phyloP scores from a whole-genome alignment of 1,140 invertebrate genomes.

The Mya arenaria region DNA sequence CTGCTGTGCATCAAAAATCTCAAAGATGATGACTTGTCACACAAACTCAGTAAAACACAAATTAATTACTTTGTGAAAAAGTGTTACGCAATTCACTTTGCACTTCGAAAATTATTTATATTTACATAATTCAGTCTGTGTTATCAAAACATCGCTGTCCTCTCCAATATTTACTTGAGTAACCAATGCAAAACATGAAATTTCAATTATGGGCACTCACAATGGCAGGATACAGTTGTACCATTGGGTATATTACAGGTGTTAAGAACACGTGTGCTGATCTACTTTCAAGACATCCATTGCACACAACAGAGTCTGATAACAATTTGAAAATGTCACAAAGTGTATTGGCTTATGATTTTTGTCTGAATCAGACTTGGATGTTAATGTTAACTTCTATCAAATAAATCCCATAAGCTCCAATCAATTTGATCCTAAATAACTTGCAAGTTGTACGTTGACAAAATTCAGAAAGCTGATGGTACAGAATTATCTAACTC shows the following conservation, averaged over 20 bases:
- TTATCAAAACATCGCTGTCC: constrained; percentile 52
- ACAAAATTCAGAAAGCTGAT: not conserved
- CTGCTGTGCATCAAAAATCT: constrained; percentile 11
- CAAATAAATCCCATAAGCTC: not conserved
- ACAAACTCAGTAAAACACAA: constrained; percentile 63
- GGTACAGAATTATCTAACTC: not conserved
- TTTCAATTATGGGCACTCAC: constrained; percentile 58
- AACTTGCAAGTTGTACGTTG: not conserved
- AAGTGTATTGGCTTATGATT: not conserved
- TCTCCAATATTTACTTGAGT: not conserved
- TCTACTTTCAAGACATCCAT: constrained; percentile 34
- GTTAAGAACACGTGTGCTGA: constrained; percentile 47
- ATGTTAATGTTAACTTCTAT: not conserved
- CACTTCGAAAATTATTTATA: constrained; percentile 68
- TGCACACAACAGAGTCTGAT: not conserved
- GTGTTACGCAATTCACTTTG: constrained; percentile 64
- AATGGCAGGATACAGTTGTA: constrained; percentile 50
- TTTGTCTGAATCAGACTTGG: not conserved
- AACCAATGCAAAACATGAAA: constrained; percentile 61
- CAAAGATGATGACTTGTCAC: constrained; percentile 60
- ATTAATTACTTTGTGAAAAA: constrained; percentile 62
- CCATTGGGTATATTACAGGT: constrained; percentile 53
- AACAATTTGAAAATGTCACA: not conserved
- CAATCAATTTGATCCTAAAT: not conserved
- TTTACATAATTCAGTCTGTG: constrained; percentile 64